Evolutionary conservation across 2,888 invertebrate genomes (phyloP), one percentile per base, ranked within the genome.

Genomic region (Sylvicola cinctus): DNA sequence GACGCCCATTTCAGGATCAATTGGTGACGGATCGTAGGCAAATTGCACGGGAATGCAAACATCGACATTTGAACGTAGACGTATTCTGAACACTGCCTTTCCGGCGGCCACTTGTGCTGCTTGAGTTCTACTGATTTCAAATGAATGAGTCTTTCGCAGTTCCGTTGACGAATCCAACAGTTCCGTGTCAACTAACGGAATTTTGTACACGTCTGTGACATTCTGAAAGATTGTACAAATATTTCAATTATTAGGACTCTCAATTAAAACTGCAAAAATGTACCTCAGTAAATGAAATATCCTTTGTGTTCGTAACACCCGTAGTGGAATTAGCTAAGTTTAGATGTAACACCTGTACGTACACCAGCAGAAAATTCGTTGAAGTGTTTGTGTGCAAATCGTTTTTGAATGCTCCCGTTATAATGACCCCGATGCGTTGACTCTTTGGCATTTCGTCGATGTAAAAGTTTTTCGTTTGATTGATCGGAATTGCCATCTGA

Each of bases 1-100:
- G 27, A 81, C 68, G 1, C 87, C 84, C 38, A 68, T 65, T 35
- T 70, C 61, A 2, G 65, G 60, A 37, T 72, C 65, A 16, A 79
- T 62, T 0, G 80, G 74, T 29, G 71, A 55, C 2, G 72, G 48
- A 49, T 75, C 68, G 45, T 76, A 78, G 38, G 58, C 53, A 16
- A 74, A 47, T 1, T 65, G 58, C 4, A 73, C 13, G 4, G 27
- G 4, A 43, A 20, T 8, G 4, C 20, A 20, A 20, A 20, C 20
- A 8, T 20, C 20, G 4, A 8, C 8, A 4, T 6, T 4, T 20
- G 20, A 20, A 8, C 4, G 5, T 20, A 8, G 20, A 4, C 5
- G 20, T 20, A 20, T 20, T 20, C 5, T 20, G 8, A 20, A 20
- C 5, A 20, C 20, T 20, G 4, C 8, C 20, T 20, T 20, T 20